Percentiles rank a stretch among this genome's conserved stretches.
These are phyloP conservation scores for Shargacucullia verbasci DNA, from an alignment of 2,888 invertebrate species.

Conservation along the genomic window DNA sequence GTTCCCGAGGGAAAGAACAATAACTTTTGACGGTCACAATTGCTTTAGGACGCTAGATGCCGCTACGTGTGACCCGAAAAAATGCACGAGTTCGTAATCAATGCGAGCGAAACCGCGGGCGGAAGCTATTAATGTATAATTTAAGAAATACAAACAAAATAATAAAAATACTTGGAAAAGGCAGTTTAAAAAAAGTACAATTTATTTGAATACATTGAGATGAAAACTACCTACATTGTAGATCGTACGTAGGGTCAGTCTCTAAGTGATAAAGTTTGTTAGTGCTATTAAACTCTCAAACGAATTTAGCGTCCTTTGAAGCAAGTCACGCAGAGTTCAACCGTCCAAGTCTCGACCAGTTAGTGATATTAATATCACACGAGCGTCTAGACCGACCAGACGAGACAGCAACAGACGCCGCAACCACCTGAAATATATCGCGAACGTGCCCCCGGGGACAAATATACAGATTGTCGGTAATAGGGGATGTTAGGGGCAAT, in stretches of 20 bases:
- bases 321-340: slow-evolving; percentile 29
- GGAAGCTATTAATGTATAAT: too few species aligned
- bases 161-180: too few species aligned
- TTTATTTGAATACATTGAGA: too few species aligned
- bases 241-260: neutral
- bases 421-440: slow-evolving; percentile 49
- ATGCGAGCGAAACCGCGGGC: too few species aligned
- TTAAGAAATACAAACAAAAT: too few species aligned
- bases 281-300: slow-evolving; percentile 21
- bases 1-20: too few species aligned
- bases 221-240: neutral
- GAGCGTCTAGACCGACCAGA: slow-evolving; percentile 47
- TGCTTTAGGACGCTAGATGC: too few species aligned
- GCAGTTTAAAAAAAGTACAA: too few species aligned
- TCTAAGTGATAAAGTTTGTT: slow-evolving; percentile 19
- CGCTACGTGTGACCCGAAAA: too few species aligned
- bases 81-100: too few species aligned
- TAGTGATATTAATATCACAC: slow-evolving; percentile 55
- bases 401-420: slow-evolving; percentile 32
- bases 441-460: slow-evolving; percentile 54
- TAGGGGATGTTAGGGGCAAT: slow-evolving; percentile 34
- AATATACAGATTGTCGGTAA: slow-evolving; percentile 55
- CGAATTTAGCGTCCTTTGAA: slow-evolving; percentile 12
- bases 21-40: too few species aligned
- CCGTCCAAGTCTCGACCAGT: slow-evolving; percentile 41